These are phyloP conservation scores for Pyrrhia umbra DNA, from an alignment of 2,888 invertebrate species.

Conservation along the genomic window DNA sequence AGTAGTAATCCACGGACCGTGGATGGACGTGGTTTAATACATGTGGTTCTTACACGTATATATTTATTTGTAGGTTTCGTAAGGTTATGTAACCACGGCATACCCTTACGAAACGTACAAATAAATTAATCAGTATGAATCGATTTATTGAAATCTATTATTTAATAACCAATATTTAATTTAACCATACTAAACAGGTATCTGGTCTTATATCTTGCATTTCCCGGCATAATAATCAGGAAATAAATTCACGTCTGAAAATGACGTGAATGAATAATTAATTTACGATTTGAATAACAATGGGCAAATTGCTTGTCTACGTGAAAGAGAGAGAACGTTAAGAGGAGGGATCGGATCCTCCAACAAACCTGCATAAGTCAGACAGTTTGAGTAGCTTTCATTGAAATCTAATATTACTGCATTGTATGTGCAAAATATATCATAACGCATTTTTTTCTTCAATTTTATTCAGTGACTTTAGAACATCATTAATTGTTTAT, in stretches of 20 bases:
- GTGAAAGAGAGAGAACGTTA: constrained; percentile 46
- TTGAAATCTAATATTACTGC: constrained; percentile 9
- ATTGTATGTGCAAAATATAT: constrained; percentile 2
- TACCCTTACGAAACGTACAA: background rate
- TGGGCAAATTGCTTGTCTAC: constrained; percentile 74
- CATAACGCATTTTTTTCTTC: background rate
- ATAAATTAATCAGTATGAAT: background rate
- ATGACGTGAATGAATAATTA: constrained; percentile 83
- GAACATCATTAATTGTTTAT: too few relatives aligned
- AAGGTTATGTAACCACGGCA: too few relatives aligned
- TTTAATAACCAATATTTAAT: constrained; percentile 20
- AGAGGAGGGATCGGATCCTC: constrained; percentile 21
- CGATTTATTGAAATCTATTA: background rate
- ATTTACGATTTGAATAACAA: constrained; percentile 85
- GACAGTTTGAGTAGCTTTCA: constrained; percentile 9
- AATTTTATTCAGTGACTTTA: too few relatives aligned
- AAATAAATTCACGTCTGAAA: constrained; percentile 76
- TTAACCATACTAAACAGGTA: background rate
- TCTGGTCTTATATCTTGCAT: constrained; percentile 40
- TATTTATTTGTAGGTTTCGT: too few relatives aligned
- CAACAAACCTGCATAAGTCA: constrained; percentile 31
- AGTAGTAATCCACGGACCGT: too few relatives aligned
- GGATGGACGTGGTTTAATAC: too few relatives aligned
- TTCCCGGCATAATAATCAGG: constrained; percentile 57
- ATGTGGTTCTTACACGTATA: too few relatives aligned